Percentiles rank a stretch among this genome's conserved stretches.
Conservation (phyloP, 2,113 vertebrate species). For the Stomatorhinus ivindoensis region DNA sequence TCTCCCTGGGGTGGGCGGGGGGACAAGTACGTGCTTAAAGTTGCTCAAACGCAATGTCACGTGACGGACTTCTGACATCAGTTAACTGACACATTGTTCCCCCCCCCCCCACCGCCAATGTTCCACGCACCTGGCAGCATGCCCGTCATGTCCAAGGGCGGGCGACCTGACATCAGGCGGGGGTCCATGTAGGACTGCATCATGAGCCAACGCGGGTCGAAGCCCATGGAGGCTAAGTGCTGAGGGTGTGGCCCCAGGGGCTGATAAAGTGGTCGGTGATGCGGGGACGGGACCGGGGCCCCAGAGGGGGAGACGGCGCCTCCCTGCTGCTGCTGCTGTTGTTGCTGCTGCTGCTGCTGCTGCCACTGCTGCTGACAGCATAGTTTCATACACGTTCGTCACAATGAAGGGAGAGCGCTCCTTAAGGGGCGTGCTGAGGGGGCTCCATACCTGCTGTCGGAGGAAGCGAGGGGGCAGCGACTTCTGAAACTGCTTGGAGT, state of each 20-base stretch:
- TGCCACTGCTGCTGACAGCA: slow-evolving; percentile 46
- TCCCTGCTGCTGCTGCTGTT: slow-evolving; percentile 66
- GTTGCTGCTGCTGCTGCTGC: slow-evolving; percentile 56
- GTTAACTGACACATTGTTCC: not conserved
- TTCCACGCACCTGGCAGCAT: slow-evolving; percentile 72
- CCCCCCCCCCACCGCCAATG: no score
- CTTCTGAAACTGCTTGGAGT: slow-evolving; percentile 98
- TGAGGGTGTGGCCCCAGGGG: slow-evolving; percentile 87
- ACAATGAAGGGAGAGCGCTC: not conserved
- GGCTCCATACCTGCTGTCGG: slow-evolving; percentile 78
- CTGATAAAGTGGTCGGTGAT: slow-evolving; percentile 88
- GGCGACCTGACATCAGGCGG: slow-evolving; percentile 88
- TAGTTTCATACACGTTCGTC: not conserved
- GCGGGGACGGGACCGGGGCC: slow-evolving; percentile 70
- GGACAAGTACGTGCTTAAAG: not conserved
- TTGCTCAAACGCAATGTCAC: not conserved
- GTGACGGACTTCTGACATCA: not conserved
- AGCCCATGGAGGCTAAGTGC: slow-evolving; percentile 91
- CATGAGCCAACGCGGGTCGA: slow-evolving; percentile 97
- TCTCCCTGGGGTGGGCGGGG: slow-evolving; percentile 62
- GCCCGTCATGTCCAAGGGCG: slow-evolving; percentile 82
- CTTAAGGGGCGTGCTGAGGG: not conserved
- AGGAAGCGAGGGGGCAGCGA: slow-evolving; percentile 93
- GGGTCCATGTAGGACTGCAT: slow-evolving; percentile 99
- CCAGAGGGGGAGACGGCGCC: slow-evolving; percentile 77